Evolutionary conservation across 1,140 invertebrate genomes (phyloP), one percentile per base, ranked within the genome.

Genomic region (Drosophila rhopaloa): DNA sequence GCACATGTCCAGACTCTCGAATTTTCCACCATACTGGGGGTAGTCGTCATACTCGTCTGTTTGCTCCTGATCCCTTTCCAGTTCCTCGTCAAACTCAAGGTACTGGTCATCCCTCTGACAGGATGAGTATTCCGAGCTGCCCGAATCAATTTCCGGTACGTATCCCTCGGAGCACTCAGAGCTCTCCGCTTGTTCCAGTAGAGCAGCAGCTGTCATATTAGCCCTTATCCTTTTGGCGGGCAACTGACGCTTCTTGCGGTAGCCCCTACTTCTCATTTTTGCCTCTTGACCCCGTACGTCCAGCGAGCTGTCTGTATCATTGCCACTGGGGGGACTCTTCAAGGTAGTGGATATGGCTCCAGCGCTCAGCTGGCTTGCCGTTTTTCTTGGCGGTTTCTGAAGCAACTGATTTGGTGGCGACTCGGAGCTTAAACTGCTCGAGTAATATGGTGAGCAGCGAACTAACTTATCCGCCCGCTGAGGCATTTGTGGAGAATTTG

Each of bases 391-490:
- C 7, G 94, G 93, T 19, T 94, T 93, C 79, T 94, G 94, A 8
- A 94, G 82, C 16, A 94, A 90, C 76, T 94, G 94, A 76, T 95
- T 94, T 1, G 95, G 95, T 2, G 95, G 95, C 38, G 95, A 95
- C 70, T 95, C 95, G 0, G 95, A 95, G 82, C 95, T 95, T 16
- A 95, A 91, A 76, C 95, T 95, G 76, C 95, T 95, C 7, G 95
- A 95, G 91, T 95, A 95, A 78, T 95, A 95, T 3, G 95, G 95
- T 1, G 95, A 95, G 79, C 95, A 95, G 82, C 95, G 94, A 6
- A 95, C 93, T 38, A 95, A 80, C 72, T 95, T 92, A 88, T 94
- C 81, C 72, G 93, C 66, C 76, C 90, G 77, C 91, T 93, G 81
- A 75, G 93, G 76, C 80, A 92, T 76, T 48, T 90, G 90, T 7